Base-by-base conservation (phyloP, 92 coral and sea anemone genomes). In the Paramuricea clavata region DNA sequence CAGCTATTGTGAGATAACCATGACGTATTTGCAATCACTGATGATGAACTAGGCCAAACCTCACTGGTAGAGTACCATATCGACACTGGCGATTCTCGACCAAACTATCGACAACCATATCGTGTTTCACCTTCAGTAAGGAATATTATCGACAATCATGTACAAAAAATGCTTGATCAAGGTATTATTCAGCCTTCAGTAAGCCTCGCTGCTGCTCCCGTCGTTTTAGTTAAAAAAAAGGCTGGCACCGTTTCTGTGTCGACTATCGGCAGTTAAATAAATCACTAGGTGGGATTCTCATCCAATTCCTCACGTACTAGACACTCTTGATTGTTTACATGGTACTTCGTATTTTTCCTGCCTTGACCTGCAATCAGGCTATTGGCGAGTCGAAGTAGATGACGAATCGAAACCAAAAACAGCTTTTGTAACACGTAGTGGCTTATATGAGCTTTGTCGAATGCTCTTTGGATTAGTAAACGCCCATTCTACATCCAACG, bases 401-500 rank as follows among this genome's bases (percentile, higher is more conserved):
- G 70, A 69, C 3, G 68, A 67, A 12, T 82, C 93, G 11, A 86
- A 86, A 23, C 92, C 90, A 60, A 89, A 92, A 61, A 86, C 95
- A 8, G 93, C 93, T 3, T 89, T 92, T 49, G 69, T 82, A 28
- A 89, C 94, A 5, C 88, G 89, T 26, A 86, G 88, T 35, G 94
- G 94, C 7, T 43, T 92, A 5, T 92, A 60, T 22, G 88, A 92
- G 44, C 85, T 86, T 30, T 28, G 86, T 0, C 52, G 33, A 3
- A 67, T 92, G 33, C 90, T 90, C 7, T 89, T 89, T 42, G 91
- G 88, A 12, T 75, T 92, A 26, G 78, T 71, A 25, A 92, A 85
- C 67, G 64, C 88, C n/a, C n/a, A n/a, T n/a, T n/a, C n/a, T n/a
- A n/a, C n/a, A n/a, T 88, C 39, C 92, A 91, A 65, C 85, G 92